phyloP scores from a whole-genome alignment of 1,140 invertebrate species.

The Zaprionus gabonicus region DNA sequence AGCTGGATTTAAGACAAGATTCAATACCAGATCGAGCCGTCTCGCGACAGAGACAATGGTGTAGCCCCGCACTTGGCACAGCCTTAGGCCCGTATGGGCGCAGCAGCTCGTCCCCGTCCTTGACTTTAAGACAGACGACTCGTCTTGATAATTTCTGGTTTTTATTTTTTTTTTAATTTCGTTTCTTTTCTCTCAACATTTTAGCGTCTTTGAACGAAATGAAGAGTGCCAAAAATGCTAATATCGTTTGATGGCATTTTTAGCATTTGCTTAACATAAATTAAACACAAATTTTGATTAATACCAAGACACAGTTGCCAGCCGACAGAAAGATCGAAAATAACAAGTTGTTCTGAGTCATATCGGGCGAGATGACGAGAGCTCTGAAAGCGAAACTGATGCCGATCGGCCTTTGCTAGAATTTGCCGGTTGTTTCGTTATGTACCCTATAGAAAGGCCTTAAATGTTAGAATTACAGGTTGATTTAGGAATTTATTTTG shows the following conservation, averaged over 20 bases:
- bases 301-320: slow-evolving; percentile 47
- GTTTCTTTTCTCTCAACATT: background rate
- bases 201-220: slow-evolving; percentile 53
- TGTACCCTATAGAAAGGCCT: background rate
- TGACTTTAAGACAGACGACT: slow-evolving; percentile 62
- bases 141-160: slow-evolving; percentile 54
- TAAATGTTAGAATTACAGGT: background rate
- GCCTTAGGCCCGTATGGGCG: slow-evolving; percentile 59
- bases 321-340: slow-evolving; percentile 17
- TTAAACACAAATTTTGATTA: slow-evolving; percentile 55
- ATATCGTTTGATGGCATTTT: slow-evolving; percentile 48
- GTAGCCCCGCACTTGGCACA: slow-evolving; percentile 66
- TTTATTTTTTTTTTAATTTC: slow-evolving; percentile 4
- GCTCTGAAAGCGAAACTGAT: slow-evolving; percentile 11
- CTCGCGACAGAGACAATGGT: slow-evolving; percentile 45
- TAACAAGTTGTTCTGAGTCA: slow-evolving; percentile 57
- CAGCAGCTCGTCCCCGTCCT: slow-evolving; percentile 65
- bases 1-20: slow-evolving; percentile 20
- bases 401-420: slow-evolving; percentile 50
- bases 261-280: slow-evolving; percentile 68
- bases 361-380: slow-evolving; percentile 7
- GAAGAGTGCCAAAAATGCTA: slow-evolving; percentile 75
- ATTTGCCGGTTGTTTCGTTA: slow-evolving; percentile 17
- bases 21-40: slow-evolving; percentile 16
- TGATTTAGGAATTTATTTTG: too few species aligned